Percentiles rank a stretch among this genome's conserved stretches.
Conservation (phyloP, 2,888 invertebrate genomes). For the Lasioglossum pauxillum region DNA sequence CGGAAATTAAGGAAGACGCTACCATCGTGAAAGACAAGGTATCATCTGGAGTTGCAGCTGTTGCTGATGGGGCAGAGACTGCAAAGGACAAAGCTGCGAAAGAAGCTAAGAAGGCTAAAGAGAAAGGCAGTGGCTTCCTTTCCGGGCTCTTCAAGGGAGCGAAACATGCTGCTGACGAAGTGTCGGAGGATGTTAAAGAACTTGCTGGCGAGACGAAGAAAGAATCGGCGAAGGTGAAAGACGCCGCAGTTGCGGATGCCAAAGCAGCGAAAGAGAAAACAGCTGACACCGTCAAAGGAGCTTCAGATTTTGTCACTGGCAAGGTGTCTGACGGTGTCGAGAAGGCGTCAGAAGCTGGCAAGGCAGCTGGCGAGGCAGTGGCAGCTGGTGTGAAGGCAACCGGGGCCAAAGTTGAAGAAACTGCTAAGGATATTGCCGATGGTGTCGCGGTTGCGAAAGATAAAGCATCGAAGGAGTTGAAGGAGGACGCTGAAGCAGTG, state of each 20-base stretch:
- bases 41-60: conserved; percentile 75
- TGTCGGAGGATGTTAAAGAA: conserved; percentile 78
- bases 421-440: neutral
- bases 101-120: conserved; percentile 72
- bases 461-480: conserved; percentile 57
- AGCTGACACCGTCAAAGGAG: neutral
- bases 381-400: neutral
- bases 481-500: conserved; percentile 54
- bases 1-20: conserved; percentile 78
- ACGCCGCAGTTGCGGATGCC: conserved; percentile 37
- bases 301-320: neutral
- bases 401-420: neutral
- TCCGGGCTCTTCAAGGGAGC: conserved; percentile 72
- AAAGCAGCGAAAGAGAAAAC: conserved; percentile 62
- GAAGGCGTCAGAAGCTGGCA: conserved; percentile 22
- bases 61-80: conserved; percentile 73
- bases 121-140: conserved; percentile 71
- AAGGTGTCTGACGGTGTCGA: conserved; percentile 7
- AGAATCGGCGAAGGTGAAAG: conserved; percentile 65
- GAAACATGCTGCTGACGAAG: conserved; percentile 70
- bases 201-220: conserved; percentile 85
- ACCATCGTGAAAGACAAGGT: conserved; percentile 66
- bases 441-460: conserved; percentile 40
- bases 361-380: conserved; percentile 9
- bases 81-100: conserved; percentile 67